Base-by-base conservation (phyloP, 2,888 invertebrate species). In the Lasioglossum marginatum region DNA sequence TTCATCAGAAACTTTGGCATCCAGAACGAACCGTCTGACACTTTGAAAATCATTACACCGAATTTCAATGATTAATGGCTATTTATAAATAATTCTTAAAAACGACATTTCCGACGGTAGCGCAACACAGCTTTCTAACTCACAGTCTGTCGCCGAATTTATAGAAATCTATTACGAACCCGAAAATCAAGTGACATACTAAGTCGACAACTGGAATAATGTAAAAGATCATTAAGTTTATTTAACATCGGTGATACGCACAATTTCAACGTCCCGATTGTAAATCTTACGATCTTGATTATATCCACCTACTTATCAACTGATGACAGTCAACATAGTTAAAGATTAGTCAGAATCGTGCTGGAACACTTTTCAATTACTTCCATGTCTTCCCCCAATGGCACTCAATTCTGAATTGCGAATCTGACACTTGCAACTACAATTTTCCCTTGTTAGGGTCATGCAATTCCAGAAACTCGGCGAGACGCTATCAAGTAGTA, bases 351-450 rank as follows among this genome's bases (percentile, higher is more conserved):
- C 43, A 16, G 23, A 63, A 68, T 79, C 72, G 63, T 71, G 40
- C 31, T 83, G 43, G 16, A 60, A 81, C 68, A 73, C 52, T 31
- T 68, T 57, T 75, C 45, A 68, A 70, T 78, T 78, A 87, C 76
- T 78, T 87, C 87, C 87, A 81, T 83, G 71, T 78, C 78, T 76
- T 76, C 34, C 43, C 2, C 31, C 14, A 81, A 81, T 52, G 52
- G 34, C 77, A 80, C 71, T 76, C 83, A 68, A 75, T 79, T 77
- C 71, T 70, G 14, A 75, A 73, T 79, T 73, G 40, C 40, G 66
- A 79, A n/a, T 77, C 86, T 86, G 82, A 86, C 86, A 86, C 86
- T 86, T 86, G 86, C 71, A 81, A 86, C 79, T 79, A 77, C 68
- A 12, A 31, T 16, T 63, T 63, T 31, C 63, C 31, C 31, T 31